Evolutionary conservation across 2,797 vertebrate genomes (phyloP), one percentile per base, ranked within the genome.

Genomic region (Karalla daura): DNA sequence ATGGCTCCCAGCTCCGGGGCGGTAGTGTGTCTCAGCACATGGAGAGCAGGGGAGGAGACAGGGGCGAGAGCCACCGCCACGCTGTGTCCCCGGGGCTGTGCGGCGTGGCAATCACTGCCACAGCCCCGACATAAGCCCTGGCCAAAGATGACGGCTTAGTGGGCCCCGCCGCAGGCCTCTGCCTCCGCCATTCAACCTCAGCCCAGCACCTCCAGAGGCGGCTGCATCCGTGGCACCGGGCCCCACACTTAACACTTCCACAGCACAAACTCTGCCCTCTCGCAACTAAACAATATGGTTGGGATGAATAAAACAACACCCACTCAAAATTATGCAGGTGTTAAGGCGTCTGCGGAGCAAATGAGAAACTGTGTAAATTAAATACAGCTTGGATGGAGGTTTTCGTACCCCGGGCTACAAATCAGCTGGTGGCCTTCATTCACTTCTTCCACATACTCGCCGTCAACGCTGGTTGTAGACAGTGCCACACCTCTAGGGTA

Each of bases 101-200:
- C n/a, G 32, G 60, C 46, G 51, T 45, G 3, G 73, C 77, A 71
- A 46, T 40, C 67, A 59, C 36, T 75, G 74, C 81, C 84, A 74
- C 72, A 63, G 63, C 44, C 59, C 65, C 76, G 81, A 86, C 79
- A 88, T 52, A 75, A 80, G 69, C 76, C 72, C 67, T 28, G 60
- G 74, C 80, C 83, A 81, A 75, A 76, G 78, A 82, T 53, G 49
- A 75, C 76, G 84, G 70, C 78, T 73, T 40, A 11, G 67, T 69
- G 65, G n/a, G 60, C 82, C 58, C 69, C 10, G 58, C 82, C 69
- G 51, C 70, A 74, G 79, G 81, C 74, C 52, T 70, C 51, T 53
- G 77, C 69, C 75, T 73, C 40, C 44, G 80, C 71, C 65, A 50
- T 75, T 88, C 75, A n/a, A 75, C 78, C 76, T 81, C 58, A 81